These are phyloP conservation scores for Crossaster papposus DNA, from an alignment of 53 echinoderm and acorn worm species.

Conservation along the genomic window DNA sequence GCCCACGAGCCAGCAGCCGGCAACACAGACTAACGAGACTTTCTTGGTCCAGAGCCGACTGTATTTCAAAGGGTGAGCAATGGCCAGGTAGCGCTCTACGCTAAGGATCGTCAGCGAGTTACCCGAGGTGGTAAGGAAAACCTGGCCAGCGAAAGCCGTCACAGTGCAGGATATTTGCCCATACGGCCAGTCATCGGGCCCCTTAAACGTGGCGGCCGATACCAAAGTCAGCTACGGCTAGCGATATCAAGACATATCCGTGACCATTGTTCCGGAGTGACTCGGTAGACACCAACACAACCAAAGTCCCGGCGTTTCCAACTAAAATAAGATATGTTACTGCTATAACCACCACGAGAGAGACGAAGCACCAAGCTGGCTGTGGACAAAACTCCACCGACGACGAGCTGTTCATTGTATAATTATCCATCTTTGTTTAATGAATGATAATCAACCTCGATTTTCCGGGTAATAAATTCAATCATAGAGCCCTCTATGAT, in stretches of 20 bases:
- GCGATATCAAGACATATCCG: constrained; percentile 16
- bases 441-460: background rate
- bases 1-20: background rate
- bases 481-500: too few species aligned
- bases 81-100: constrained; percentile 17
- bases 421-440: background rate
- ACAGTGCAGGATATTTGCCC: background rate
- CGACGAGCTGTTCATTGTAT: background rate
- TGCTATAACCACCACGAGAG: background rate
- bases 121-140: background rate
- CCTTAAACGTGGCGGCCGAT: background rate
- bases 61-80: constrained; percentile 17
- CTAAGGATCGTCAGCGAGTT: background rate
- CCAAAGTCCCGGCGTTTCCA: background rate
- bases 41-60: background rate
- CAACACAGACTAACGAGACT: background rate
- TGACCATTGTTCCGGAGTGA: constrained; percentile 14
- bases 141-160: background rate
- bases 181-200: constrained; percentile 1
- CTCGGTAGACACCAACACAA: background rate
- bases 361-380: background rate
- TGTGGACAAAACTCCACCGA: background rate
- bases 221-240: constrained; percentile 21
- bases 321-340: background rate
- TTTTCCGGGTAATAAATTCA: background rate